These are phyloP conservation scores for Amblyjoppa fuscipennis DNA, from an alignment of 2,888 invertebrate genomes.

Conservation along the genomic window DNA sequence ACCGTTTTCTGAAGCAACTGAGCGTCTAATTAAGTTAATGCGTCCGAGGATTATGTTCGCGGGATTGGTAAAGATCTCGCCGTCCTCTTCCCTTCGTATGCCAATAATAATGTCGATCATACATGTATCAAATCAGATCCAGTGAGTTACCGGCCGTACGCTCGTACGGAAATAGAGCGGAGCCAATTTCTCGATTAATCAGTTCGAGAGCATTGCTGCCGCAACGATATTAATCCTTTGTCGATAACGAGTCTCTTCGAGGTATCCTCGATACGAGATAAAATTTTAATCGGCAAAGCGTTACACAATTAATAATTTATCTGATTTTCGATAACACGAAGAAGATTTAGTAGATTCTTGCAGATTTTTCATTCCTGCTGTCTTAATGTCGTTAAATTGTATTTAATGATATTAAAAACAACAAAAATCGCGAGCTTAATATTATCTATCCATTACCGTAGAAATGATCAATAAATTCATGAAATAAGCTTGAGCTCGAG, in stretches of 20 bases:
- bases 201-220: slow-evolving; percentile 6
- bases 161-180: neutral
- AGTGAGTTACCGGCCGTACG: neutral
- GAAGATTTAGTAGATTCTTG: no score
- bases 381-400: neutral
- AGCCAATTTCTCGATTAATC: slow-evolving; percentile 16
- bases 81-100: neutral
- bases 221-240: neutral
- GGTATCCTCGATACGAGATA: neutral
- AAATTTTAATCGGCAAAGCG: neutral
- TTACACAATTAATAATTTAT: neutral
- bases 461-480: slow-evolving; percentile 2
- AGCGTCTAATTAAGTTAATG: slow-evolving; percentile 76
- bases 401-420: neutral
- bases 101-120: neutral
- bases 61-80: slow-evolving; percentile 56
- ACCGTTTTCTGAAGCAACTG: slow-evolving; percentile 47
- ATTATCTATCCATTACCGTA: neutral
- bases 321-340: neutral
- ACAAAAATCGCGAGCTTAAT: no score
- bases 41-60: slow-evolving; percentile 74
- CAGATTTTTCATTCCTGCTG: neutral
- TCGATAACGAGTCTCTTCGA: neutral
- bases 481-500: neutral
- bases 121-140: neutral